These are phyloP conservation scores for Nephotettix cincticeps DNA, from an alignment of 1,140 invertebrate genomes.

Conservation along the genomic window DNA sequence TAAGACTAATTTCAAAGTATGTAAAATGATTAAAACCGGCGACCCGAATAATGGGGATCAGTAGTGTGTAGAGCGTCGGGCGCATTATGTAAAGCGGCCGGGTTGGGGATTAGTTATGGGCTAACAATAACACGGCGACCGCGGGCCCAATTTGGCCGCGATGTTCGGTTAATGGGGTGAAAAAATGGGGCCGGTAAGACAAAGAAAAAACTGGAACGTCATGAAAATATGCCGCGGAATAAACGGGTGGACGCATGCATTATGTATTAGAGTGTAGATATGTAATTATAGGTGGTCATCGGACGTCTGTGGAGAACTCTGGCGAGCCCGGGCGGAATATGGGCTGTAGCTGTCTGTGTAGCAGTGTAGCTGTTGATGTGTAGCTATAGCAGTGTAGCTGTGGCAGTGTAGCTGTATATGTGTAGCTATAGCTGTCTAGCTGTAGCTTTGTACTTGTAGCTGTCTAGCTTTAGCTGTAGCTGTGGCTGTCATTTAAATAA, in stretches of 20 bases:
- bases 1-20: too few relatives aligned
- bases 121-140: not conserved
- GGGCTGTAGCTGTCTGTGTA: too few relatives aligned
- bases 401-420: too few relatives aligned
- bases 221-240: not conserved
- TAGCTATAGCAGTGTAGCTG: too few relatives aligned
- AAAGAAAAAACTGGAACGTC: conserved; percentile 18
- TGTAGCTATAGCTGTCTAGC: too few relatives aligned
- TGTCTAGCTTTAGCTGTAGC: too few relatives aligned
- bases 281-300: conserved; percentile 3
- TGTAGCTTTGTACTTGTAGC: too few relatives aligned
- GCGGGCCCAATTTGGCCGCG: not conserved
- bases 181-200: conserved; percentile 17
- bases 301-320: not conserved
- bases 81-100: not conserved
- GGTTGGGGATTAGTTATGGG: conserved; percentile 7
- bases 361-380: too few relatives aligned
- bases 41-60: not conserved
- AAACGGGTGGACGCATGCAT: conserved; percentile 3
- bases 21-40: too few relatives aligned
- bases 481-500: too few relatives aligned
- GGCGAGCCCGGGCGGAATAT: too few relatives aligned
- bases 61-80: not conserved
- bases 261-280: conserved; percentile 6
- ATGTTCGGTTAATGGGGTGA: conserved; percentile 18